Conservation (phyloP, 2,797 vertebrate species). For the Lagocephalus sceleratus region DNA sequence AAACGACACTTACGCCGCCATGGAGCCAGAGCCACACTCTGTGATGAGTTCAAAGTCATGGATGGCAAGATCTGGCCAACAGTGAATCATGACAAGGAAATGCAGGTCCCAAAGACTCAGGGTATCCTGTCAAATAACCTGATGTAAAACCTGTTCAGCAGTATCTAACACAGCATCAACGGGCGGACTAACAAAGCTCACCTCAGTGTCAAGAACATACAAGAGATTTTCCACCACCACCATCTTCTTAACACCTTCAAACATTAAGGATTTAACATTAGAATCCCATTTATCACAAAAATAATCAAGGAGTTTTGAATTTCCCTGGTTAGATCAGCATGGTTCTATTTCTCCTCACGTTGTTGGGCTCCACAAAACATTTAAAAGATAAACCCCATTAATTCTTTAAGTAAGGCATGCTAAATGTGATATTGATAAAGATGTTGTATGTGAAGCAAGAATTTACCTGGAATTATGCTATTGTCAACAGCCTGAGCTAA, state of each 20-base stretch:
- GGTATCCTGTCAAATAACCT: slow-evolving; percentile 69
- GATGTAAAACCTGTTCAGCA: neutral
- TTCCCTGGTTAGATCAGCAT: neutral
- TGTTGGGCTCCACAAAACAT: neutral
- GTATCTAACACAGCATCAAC: neutral
- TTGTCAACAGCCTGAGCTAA: slow-evolving; percentile 73
- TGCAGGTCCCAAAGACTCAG: slow-evolving; percentile 88
- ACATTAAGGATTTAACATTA: slow-evolving; percentile 7
- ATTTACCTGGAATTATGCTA: slow-evolving; percentile 78
- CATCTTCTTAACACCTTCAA: slow-evolving; percentile 85
- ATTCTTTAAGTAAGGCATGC: neutral
- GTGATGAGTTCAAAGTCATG: slow-evolving; percentile 89
- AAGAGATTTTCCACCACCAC: slow-evolving; percentile 84
- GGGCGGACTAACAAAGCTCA: slow-evolving; percentile 52
- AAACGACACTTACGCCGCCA: slow-evolving; percentile 73
- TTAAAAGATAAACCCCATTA: neutral
- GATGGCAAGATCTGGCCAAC: slow-evolving; percentile 79
- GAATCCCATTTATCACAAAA: no score
- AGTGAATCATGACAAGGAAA: slow-evolving; percentile 82
- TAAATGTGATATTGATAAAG: neutral
- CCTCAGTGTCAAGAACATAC: slow-evolving; percentile 87
- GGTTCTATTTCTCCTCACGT: neutral
- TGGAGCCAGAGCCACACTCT: slow-evolving; percentile 81
- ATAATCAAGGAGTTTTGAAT: neutral
- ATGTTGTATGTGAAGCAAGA: neutral